Conservation (phyloP, 92 coral and sea anemone genomes). For the Phenganax stokvisi region DNA sequence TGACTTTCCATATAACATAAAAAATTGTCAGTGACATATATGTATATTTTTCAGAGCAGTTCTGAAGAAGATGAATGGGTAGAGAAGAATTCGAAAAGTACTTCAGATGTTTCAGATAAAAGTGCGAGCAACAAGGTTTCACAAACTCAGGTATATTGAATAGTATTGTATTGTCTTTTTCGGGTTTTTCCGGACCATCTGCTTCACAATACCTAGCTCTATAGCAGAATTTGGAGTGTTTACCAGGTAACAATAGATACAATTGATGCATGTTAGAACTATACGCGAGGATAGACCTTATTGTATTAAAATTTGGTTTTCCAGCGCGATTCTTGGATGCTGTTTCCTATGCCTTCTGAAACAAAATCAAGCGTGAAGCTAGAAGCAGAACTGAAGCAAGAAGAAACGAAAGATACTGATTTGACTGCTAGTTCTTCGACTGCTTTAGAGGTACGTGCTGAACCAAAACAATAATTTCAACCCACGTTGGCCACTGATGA, state of each 20-base stretch:
- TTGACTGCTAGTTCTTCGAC: slow-evolving; percentile 43
- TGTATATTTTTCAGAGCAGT: slow-evolving; percentile 44
- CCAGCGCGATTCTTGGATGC: slow-evolving; percentile 95
- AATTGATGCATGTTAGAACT: no score
- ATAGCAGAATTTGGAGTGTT: no score
- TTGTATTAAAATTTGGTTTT: not conserved
- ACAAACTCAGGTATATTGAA: slow-evolving; percentile 38
- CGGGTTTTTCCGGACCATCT: no score
- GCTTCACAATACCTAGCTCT: no score
- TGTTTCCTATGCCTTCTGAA: slow-evolving; percentile 68
- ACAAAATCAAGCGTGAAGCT: slow-evolving; percentile 34
- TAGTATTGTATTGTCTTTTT: not conserved
- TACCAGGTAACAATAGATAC: no score
- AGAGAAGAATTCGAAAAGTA: slow-evolving; percentile 48
- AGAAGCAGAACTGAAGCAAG: slow-evolving; percentile 29
- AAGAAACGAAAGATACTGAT: slow-evolving; percentile 29
- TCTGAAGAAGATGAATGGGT: slow-evolving; percentile 80
- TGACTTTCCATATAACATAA: no score
- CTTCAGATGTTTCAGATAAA: slow-evolving; percentile 14
- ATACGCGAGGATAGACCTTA: no score
- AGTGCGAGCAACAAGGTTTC: not conserved
- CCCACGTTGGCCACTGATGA: no score
- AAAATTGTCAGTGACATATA: no score
- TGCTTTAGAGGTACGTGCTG: not conserved
- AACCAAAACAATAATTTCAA: no score